phyloP scores from a whole-genome alignment of 2,888 invertebrate genomes.

The Smittia sp. region DNA sequence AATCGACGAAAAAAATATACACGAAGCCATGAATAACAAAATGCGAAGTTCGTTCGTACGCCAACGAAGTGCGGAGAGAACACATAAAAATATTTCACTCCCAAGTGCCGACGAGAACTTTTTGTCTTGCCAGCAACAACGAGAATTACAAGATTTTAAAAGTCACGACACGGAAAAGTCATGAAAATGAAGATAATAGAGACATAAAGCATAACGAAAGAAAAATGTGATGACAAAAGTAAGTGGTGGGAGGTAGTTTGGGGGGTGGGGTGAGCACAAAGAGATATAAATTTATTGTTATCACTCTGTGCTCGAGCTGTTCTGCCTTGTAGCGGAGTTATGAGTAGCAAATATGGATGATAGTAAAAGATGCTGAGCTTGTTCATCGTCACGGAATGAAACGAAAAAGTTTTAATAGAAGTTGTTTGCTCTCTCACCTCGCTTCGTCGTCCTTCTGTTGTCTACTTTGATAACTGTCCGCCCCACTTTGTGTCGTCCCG shows the following conservation, averaged over 20 bases:
- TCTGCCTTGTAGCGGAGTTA: no score
- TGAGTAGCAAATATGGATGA: no score
- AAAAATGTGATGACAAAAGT: background rate
- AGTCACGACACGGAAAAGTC: background rate
- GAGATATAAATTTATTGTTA: background rate
- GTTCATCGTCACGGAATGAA: background rate
- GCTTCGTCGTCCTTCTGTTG: background rate
- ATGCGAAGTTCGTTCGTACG: background rate
- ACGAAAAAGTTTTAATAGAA: constrained; percentile 2
- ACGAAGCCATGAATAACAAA: background rate
- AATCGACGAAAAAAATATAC: background rate
- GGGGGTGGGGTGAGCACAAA: background rate
- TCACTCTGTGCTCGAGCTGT: no score
- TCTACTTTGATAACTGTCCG: background rate
- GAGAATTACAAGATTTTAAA: background rate
- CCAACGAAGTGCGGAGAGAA: no score
- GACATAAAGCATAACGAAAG: background rate
- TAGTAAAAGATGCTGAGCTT: no score
- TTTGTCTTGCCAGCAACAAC: background rate
- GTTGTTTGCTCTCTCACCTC: background rate
- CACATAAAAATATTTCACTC: background rate
- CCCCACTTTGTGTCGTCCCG: background rate
- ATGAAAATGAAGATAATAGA: constrained; percentile 3
- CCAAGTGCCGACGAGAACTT: background rate
- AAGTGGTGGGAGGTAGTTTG: background rate